Conservation (phyloP, 1,140 invertebrate species). For the Tribolium madens region DNA sequence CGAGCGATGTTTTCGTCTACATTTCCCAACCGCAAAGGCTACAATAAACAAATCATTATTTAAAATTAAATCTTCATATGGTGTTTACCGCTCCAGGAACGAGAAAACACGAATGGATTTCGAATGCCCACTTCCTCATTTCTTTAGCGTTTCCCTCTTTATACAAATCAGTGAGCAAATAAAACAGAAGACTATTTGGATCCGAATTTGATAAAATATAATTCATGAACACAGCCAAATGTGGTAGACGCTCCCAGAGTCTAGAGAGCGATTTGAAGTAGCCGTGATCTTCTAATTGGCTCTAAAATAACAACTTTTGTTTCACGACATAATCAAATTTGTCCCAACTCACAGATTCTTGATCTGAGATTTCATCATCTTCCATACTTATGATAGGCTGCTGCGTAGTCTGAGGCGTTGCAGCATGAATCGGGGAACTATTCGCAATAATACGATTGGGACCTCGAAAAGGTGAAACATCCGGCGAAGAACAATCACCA, state of each 20-base stretch:
- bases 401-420: conserved; percentile 68
- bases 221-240: conserved; percentile 90
- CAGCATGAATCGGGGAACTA: conserved; percentile 63
- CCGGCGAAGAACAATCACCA: conserved; percentile 49
- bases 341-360: conserved; percentile 74
- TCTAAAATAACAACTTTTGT: conserved; percentile 64
- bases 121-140: conserved; percentile 96
- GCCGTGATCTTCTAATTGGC: conserved; percentile 80
- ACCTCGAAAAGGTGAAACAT: conserved; percentile 61
- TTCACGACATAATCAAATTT: not conserved
- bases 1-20: conserved; percentile 88
- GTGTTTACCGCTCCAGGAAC: conserved; percentile 83
- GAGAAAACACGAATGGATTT: conserved; percentile 96
- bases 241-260: conserved; percentile 77
- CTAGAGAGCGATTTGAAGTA: conserved; percentile 82
- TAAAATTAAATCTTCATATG: conserved; percentile 3
- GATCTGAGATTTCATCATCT: conserved; percentile 91
- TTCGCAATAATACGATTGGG: conserved; percentile 53
- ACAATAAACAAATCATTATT: conserved; percentile 59
- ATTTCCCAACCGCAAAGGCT: conserved; percentile 86
- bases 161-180: conserved; percentile 87
- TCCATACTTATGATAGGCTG: conserved; percentile 93
- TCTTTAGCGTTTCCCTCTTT: conserved; percentile 89
- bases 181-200: conserved; percentile 88
- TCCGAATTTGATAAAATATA: conserved; percentile 89